phyloP scores from a whole-genome alignment of 2,888 invertebrate genomes.

The Tiphia femorata region DNA sequence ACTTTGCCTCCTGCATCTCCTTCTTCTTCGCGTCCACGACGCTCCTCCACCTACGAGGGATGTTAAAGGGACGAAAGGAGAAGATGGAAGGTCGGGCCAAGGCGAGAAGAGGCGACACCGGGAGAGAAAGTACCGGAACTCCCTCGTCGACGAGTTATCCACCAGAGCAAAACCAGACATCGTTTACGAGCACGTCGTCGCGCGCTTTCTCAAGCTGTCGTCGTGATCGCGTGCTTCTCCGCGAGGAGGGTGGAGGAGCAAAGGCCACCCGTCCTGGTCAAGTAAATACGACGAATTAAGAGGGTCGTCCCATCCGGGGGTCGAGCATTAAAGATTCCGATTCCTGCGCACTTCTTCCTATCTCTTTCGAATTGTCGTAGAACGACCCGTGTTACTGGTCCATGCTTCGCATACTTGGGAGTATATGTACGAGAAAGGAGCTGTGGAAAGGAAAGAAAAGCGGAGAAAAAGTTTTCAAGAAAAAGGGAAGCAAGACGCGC shows the following conservation, averaged over 20 bases:
- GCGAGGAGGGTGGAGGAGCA: neutral
- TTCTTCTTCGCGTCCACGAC: neutral
- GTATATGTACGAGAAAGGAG: too few species aligned
- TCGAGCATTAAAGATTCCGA: neutral
- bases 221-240: constrained; percentile 18
- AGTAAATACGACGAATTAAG: constrained; percentile 20
- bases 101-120: too few species aligned
- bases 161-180: constrained; percentile 27
- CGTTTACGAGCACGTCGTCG: constrained; percentile 23
- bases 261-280: neutral
- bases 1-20: neutral
- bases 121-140: constrained; percentile 19
- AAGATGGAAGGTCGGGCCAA: too few species aligned
- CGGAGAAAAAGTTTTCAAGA: too few species aligned
- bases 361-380: too few species aligned
- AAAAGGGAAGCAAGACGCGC: too few species aligned
- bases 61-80: neutral
- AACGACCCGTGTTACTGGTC: too few species aligned
- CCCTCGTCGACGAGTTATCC: constrained; percentile 30
- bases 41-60: neutral
- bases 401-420: too few species aligned
- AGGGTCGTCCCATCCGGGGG: neutral
- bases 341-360: neutral
- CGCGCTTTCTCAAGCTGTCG: constrained; percentile 30
- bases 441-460: too few species aligned